Evolutionary conservation across 2,797 vertebrate species (phyloP).

Genomic region (Eulemur coronatus): DNA sequence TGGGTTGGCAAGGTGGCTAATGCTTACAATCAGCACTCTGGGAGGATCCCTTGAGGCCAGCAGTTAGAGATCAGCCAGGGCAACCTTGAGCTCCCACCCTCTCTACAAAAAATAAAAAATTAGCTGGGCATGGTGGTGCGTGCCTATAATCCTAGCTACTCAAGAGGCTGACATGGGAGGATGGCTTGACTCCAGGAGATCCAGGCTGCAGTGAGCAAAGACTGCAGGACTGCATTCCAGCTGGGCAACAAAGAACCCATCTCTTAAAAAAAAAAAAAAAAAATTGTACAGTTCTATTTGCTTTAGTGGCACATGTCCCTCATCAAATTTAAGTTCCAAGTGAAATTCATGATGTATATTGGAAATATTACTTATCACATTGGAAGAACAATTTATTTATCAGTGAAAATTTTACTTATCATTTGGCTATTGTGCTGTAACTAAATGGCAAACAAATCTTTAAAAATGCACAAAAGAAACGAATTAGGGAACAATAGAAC

Average conservation of each 20-base stretch:
- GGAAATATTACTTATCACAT: background rate
- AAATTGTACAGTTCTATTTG: background rate
- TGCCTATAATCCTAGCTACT: too few relatives aligned
- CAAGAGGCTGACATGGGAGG: too few relatives aligned
- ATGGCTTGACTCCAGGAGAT: too few relatives aligned
- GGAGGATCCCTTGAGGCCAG: too few relatives aligned
- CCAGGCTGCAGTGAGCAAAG: background rate
- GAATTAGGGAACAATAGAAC: background rate
- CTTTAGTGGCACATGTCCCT: background rate
- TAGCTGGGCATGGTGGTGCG: too few relatives aligned
- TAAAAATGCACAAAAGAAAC: background rate
- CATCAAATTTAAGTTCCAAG: slow-evolving; percentile 13
- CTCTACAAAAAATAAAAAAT: too few relatives aligned
- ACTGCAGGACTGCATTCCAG: background rate
- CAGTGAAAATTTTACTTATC: background rate
- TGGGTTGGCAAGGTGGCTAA: background rate
- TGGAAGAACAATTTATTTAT: too few relatives aligned
- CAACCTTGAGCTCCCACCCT: too few relatives aligned
- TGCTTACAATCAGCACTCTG: too few relatives aligned
- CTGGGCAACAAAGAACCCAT: background rate
- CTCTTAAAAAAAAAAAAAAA: too few relatives aligned
- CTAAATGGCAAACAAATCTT: background rate
- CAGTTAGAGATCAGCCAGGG: too few relatives aligned
- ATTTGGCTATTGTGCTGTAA: background rate
- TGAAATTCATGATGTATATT: background rate